Evolutionary conservation across 2,888 invertebrate species (phyloP).

Genomic region (Bellardia bayeri): DNA sequence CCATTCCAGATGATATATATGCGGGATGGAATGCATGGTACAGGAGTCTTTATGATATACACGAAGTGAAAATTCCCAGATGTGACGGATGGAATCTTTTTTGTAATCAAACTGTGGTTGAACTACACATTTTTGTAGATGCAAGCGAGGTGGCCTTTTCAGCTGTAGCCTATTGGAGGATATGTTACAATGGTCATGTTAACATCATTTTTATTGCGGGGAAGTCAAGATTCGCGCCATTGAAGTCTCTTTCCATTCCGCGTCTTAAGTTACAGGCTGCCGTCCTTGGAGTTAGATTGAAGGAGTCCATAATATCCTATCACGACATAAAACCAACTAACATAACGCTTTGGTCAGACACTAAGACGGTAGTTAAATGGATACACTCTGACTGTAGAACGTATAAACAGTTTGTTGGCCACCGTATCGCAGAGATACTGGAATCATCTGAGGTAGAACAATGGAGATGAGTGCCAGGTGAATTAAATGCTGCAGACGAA

Average conservation of each 20-base stretch:
- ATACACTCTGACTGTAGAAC: conserved; percentile 42
- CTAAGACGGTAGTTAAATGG: conserved; percentile 44
- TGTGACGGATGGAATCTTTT: conserved; percentile 7
- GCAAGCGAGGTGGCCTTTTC: conserved; percentile 40
- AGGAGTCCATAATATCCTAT: conserved; percentile 25
- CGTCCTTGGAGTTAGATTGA: conserved; percentile 49
- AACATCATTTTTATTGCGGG: conserved; percentile 50
- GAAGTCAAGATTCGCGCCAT: conserved; percentile 51
- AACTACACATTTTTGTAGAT: conserved; percentile 32
- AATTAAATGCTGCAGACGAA: conserved; percentile 39
- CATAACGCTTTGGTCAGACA: conserved; percentile 29
- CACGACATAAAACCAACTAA: conserved; percentile 41
- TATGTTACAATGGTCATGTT: conserved; percentile 22
- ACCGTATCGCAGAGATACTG: conserved; percentile 48
- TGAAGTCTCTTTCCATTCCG: conserved; percentile 59
- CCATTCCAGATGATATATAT: conserved; percentile 62
- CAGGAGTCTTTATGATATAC: conserved; percentile 20
- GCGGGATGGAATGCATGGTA: conserved; percentile 47
- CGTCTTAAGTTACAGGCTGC: conserved; percentile 52
- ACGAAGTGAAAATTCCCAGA: conserved; percentile 2
- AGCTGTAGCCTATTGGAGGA: conserved; percentile 60
- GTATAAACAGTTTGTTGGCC: conserved; percentile 43
- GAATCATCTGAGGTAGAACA: conserved; percentile 21
- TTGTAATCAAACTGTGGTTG: neutral
- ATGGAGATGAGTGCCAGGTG: conserved; percentile 37